Evolutionary conservation across 2,888 invertebrate genomes (phyloP), one percentile per base, ranked within the genome.

Genomic region (Hecatera dysodea): DNA sequence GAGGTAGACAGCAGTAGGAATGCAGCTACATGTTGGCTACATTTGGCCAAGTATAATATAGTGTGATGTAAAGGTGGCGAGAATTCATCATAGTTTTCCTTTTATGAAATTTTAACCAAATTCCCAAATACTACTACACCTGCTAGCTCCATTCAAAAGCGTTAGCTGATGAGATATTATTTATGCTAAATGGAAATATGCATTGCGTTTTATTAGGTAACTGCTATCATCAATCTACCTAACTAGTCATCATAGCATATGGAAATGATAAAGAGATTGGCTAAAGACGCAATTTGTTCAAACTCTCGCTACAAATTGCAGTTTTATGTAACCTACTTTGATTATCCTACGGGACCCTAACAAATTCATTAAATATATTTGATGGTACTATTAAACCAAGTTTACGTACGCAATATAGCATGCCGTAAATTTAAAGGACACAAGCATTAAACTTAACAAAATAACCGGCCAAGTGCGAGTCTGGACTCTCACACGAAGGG

Each of bases 301-400:
- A 44, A 62, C 24, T 59, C 33, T 52, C 52, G n/a, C 48, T 42
- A 17, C 22, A 67, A 52, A 65, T 7, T 8, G 39, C 46, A 12
- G n/a, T 48, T 44, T 59, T 24, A n/a, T 24, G n/a, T 27, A 53
- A n/a, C 8, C 19, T 42, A 42, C 12, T 64, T 67, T 61, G 63
- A 70, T 67, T 55, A 75, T 56, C 36, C n/a, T 56, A 8, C 29
- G 29, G 12, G 44, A 36, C 44, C 48, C 50, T 55, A 36, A 56
- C 24, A 71, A 71, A 71, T 68, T 65, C 64, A 67, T 80, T 75
- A 80, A 56, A 79, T 29, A 59, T 22, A 59, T 70, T 70, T 78
- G 36, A 70, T 57, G 56, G 53, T 50, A 64, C 56, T 75, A 61
- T 67, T 62, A 67, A 75, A 67, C 39, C 24, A 44, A 66, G 24